Evolutionary conservation across 1,140 invertebrate genomes (phyloP), one percentile per base, ranked within the genome.

Genomic region (Trichonephila clavipes): DNA sequence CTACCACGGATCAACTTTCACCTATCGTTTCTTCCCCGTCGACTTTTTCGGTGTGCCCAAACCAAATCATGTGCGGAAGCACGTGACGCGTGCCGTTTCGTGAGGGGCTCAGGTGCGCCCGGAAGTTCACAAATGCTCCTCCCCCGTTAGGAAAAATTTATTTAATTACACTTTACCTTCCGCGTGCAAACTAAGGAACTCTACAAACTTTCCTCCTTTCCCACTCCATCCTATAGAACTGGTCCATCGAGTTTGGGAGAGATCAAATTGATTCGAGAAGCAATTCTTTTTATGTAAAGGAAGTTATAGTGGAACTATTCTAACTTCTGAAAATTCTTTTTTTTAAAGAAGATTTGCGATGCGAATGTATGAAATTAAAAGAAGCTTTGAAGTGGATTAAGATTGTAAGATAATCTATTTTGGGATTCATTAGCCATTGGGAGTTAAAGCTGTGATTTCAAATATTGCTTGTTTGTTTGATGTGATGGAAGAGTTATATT

Each of bases 81-180:
- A 77, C 72, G 72, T 64, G 24, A n/a, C 88, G 62, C 88, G 66
- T 91, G 90, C 64, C 82, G 16, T 4, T 77, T 14, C n/a, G n/a
- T 40, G 72, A 40, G 72, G 34, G 72, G 72, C 72, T 34, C 72
- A 77, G 72, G 72, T 77, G 72, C 72, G 40, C 28, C 12, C n/a
- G 44, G 44, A 8, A 21, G 77, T 77, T 72, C 77, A 40, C 90
- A 91, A 59, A 77, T 91, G 90, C 59, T 51, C 72, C 69, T 40
- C 66, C 69, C 69, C 88, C n/a, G 59, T 44, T 28, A 16, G 21
- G 34, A 82, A 64, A 77, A 44, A 83, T 91, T 83, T 91, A 91
- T 91, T 91, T 91, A 91, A 91, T 91, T 91, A 91, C 81, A n/a
- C 61, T 69, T 69, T 69, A 24, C 58, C 44, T 44, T 64, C 51